A percentile compares a stretch with the other conserved stretches of the same genome.
Conservation (phyloP, 2,113 vertebrate genomes). For the Pygoscelis antarcticus region DNA sequence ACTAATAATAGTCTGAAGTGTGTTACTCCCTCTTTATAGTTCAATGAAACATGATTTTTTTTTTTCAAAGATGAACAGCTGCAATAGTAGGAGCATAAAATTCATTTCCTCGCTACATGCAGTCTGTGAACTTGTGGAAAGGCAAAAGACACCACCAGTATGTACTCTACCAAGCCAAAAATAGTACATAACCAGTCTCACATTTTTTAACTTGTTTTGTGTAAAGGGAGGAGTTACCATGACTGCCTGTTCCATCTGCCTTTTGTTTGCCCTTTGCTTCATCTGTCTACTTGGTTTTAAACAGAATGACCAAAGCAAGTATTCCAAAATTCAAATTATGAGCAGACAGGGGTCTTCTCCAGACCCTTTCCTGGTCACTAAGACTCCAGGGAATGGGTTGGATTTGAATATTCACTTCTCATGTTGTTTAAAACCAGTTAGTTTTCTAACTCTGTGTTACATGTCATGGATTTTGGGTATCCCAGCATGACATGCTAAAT, state of each 20-base stretch:
- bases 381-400: not conserved
- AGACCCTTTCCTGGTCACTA: not conserved
- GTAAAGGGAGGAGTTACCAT: not conserved
- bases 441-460: not conserved
- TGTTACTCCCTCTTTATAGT: not conserved
- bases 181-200: not conserved
- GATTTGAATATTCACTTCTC: not conserved
- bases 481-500: not conserved
- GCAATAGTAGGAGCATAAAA: constrained; percentile 17
- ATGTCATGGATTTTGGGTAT: not conserved
- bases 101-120: not conserved
- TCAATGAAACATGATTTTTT: not conserved
- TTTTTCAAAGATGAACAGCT: not conserved
- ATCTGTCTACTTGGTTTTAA: not conserved
- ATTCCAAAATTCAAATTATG: not conserved
- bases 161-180: not conserved
- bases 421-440: not conserved
- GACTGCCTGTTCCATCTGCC: not conserved
- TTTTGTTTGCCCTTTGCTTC: not conserved
- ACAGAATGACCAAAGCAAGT: not conserved
- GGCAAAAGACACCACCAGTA: not conserved
- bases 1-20: not conserved
- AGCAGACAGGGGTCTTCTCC: not conserved
- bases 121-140: not conserved
- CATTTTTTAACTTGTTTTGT: not conserved